These are phyloP conservation scores for Spodoptera exigua DNA, from an alignment of 2,888 invertebrate genomes.

Conservation along the genomic window DNA sequence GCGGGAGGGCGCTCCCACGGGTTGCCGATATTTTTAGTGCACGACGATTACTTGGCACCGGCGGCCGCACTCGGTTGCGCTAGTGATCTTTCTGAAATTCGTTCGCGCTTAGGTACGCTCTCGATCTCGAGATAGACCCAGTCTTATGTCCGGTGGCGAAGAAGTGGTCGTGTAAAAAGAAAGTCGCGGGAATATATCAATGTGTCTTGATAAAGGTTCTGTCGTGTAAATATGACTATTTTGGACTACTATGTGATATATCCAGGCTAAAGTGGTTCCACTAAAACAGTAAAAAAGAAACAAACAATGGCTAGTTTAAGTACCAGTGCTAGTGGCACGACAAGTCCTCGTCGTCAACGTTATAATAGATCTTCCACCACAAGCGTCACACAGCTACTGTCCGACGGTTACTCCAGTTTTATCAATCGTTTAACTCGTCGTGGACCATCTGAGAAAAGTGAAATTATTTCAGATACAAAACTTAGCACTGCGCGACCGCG, in stretches of 20 bases:
- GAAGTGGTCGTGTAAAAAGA: conserved; percentile 67
- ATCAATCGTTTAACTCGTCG: conserved; percentile 94
- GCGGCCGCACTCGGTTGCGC: conserved; percentile 87
- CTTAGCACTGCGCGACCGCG: conserved; percentile 74
- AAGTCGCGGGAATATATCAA: conserved; percentile 41
- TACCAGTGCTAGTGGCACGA: conserved; percentile 77
- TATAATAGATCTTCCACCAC: conserved; percentile 94
- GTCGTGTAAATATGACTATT: conserved; percentile 78
- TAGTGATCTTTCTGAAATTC: conserved; percentile 88
- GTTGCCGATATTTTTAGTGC: conserved; percentile 91
- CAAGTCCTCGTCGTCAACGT: conserved; percentile 90
- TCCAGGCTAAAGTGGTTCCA: conserved; percentile 77
- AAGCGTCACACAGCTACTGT: conserved; percentile 95
- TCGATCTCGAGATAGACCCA: conserved; percentile 82
- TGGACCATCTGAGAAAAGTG: conserved; percentile 92
- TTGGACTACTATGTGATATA: conserved; percentile 76
- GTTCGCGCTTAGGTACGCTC: conserved; percentile 84
- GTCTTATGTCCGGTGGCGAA: conserved; percentile 76
- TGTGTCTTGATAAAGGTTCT: conserved; percentile 55
- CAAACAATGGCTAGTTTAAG: conserved; percentile 79
- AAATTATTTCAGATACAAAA: conserved; percentile 79
- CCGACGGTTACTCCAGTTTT: conserved; percentile 95
- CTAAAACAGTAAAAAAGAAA: conserved; percentile 52
- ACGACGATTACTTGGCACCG: conserved; percentile 91
- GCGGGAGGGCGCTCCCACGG: conserved; percentile 90